Evolutionary conservation across 2,888 invertebrate species (phyloP).

Genomic region (Argynnis bischoffii): DNA sequence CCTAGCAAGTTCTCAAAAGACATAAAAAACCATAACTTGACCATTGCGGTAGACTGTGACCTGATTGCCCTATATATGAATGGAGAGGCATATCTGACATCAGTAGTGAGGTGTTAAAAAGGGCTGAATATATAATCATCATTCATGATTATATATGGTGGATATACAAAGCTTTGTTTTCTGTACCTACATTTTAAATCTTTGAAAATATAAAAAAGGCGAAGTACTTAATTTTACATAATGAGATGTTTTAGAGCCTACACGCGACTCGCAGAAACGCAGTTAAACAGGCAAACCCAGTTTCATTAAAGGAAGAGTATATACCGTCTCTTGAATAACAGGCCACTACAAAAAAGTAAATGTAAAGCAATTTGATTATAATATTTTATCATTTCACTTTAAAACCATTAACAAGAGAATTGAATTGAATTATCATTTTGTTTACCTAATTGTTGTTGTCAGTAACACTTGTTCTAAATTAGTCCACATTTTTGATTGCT

Average conservation of each 20-base stretch:
- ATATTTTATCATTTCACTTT: neutral
- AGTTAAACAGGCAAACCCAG: neutral
- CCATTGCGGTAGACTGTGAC: too few relatives aligned
- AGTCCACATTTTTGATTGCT: too few relatives aligned
- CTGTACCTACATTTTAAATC: neutral
- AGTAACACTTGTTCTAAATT: too few relatives aligned
- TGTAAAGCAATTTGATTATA: neutral
- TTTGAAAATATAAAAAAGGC: neutral
- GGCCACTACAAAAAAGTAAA: slow-evolving; percentile 1
- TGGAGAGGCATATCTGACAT: too few relatives aligned
- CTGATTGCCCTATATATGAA: too few relatives aligned
- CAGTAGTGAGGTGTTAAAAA: too few relatives aligned
- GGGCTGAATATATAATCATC: too few relatives aligned
- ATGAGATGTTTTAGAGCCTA: slow-evolving; percentile 21
- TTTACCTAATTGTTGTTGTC: neutral
- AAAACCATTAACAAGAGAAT: neutral
- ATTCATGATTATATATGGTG: neutral
- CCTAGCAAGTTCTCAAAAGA: too few relatives aligned
- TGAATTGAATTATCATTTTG: neutral
- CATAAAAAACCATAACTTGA: too few relatives aligned
- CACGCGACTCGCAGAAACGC: slow-evolving; percentile 21
- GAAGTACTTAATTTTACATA: slow-evolving; percentile 18
- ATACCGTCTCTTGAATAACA: slow-evolving; percentile 3
- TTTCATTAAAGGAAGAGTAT: slow-evolving; percentile 10
- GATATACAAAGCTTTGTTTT: neutral